Base-by-base conservation (phyloP, 2,888 invertebrate species). In the Adela reaumurella region DNA sequence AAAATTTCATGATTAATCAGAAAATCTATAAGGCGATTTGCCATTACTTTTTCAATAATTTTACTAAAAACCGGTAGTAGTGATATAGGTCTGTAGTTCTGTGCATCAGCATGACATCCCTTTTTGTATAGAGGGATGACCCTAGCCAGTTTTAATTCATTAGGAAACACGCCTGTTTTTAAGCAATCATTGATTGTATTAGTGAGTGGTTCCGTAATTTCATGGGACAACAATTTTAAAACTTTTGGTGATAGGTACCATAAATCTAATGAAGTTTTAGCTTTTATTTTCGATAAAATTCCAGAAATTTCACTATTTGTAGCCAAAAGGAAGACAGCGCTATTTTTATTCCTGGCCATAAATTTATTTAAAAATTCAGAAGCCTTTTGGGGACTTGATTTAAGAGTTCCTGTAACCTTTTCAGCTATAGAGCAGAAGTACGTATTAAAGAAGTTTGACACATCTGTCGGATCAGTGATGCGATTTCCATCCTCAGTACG, bases 101-200 rank as follows among this genome's bases (percentile, higher is more conserved):
- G 24, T 41, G 45, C 16, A 19, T 19, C 20, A 19, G 45, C 45
- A 35, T 18, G 43, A 47, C 51, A 50, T 18, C 51, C 50, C 19
- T 51, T 51, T 50, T 55, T 55, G 43, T 41, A 51, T 29, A 55
- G 43, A n/a, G 53, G 52, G 17, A 52, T 49, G 11, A 54, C 48
- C 45, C 48, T 53, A 17, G 54, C 49, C 11, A 45, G 29, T 48
- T 55, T 55, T 17, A 55, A 43, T 28, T 47, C 46, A 43, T 46
- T 20, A 17, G 53, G 52, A 49, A 50, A 54, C 8, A 43, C 45
- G 29, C 52, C 52, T 41, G 46, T 19, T 18, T n/a, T 11, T 1
- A 51, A 19, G 20, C 49, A 52, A 20, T 28, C 41, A 29, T 53
- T 55, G 11, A 52, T 42, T 14, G 52, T 35, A 35, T 49, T 47